These are phyloP conservation scores for Periophthalmodon schlosseri DNA, from an alignment of 2,113 vertebrate genomes.

Conservation along the genomic window DNA sequence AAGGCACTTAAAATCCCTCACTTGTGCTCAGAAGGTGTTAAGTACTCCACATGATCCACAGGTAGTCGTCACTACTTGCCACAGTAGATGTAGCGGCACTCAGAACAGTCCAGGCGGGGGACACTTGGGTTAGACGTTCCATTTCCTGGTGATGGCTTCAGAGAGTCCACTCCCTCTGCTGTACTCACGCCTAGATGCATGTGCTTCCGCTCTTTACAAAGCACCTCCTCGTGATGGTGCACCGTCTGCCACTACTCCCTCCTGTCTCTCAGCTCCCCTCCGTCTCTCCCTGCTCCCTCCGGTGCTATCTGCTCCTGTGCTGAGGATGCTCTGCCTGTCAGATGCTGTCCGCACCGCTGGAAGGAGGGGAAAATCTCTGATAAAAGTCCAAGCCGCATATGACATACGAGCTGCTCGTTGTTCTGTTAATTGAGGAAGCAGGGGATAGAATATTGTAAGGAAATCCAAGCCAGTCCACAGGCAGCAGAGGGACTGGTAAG, in stretches of 20 bases:
- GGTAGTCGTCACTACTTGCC: conserved; percentile 39
- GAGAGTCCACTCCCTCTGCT: conserved; percentile 49
- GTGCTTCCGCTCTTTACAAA: conserved; percentile 45
- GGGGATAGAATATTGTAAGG: conserved; percentile 55
- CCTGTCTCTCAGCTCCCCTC: conserved; percentile 34
- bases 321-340: conserved; percentile 14
- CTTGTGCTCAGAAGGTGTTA: conserved; percentile 29
- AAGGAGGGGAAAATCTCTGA: conserved; percentile 56
- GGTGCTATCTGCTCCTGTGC: neutral
- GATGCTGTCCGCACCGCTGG: conserved; percentile 51
- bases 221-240: conserved; percentile 34
- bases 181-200: conserved; percentile 44
- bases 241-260: conserved; percentile 31
- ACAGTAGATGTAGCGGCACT: conserved; percentile 23
- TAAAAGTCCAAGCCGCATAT: conserved; percentile 68
- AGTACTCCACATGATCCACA: conserved; percentile 58
- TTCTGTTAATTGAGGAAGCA: conserved; percentile 67
- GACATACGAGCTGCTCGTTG: conserved; percentile 61
- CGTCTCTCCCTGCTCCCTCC: conserved; percentile 33
- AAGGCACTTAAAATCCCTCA: conserved; percentile 34
- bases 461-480: conserved; percentile 55
- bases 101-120: conserved; percentile 46
- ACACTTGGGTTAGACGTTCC: conserved; percentile 46
- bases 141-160: conserved; percentile 56
- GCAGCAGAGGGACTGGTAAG: conserved; percentile 41